Conservation (phyloP, 2,888 invertebrate species). For the Apamea anceps region DNA sequence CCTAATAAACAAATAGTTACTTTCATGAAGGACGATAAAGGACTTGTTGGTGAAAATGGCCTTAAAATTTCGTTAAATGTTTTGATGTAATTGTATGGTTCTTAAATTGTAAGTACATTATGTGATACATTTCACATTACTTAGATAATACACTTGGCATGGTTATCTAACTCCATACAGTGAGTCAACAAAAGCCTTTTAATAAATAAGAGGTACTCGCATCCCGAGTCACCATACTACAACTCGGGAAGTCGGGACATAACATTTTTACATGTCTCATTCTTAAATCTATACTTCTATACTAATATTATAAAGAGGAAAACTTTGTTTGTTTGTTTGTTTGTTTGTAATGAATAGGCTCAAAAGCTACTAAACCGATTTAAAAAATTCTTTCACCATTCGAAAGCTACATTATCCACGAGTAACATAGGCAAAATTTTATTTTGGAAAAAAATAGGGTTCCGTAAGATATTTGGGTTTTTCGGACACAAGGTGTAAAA, state of each 20-base stretch:
- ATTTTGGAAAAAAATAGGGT: no score
- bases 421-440: no score
- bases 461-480: no score
- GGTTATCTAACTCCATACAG: slow-evolving; percentile 6
- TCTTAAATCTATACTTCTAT: no score
- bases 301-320: no score
- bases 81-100: slow-evolving; percentile 19
- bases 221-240: background rate
- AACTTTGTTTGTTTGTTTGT: no score
- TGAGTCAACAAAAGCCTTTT: background rate
- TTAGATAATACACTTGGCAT: background rate
- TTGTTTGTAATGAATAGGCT: no score
- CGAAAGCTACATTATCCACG: no score
- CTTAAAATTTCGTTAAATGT: slow-evolving; percentile 20
- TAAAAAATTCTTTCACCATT: no score
- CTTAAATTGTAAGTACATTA: slow-evolving; percentile 3
- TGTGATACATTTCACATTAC: slow-evolving; percentile 6
- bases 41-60: slow-evolving; percentile 36
- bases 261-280: background rate
- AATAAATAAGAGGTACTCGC: background rate
- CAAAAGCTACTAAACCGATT: no score
- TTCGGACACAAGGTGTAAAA: no score
- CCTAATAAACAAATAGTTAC: background rate
- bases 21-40: background rate
- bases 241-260: background rate